These are phyloP conservation scores for Altica lythri DNA, from an alignment of 2,888 invertebrate species.

Conservation along the genomic window DNA sequence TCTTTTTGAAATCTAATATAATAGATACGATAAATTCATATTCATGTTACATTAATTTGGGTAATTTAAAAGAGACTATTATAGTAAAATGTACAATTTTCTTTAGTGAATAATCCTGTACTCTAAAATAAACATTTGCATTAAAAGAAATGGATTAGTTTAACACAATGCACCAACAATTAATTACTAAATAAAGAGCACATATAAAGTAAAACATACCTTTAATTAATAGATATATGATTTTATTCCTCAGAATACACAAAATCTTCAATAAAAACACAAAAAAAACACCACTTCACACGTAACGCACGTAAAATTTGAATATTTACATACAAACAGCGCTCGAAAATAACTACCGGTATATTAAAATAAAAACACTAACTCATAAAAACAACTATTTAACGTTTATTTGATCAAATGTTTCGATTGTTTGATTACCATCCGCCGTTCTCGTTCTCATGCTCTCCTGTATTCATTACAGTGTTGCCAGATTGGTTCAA, in stretches of 20 bases:
- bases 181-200: not conserved
- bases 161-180: not conserved
- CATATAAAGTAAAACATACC: too few species aligned
- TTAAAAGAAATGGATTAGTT: too few species aligned
- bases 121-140: too few species aligned
- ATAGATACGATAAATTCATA: too few species aligned
- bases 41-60: too few species aligned
- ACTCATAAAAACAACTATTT: not conserved
- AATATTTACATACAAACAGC: not conserved
- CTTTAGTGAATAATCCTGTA: too few species aligned
- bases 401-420: conserved; percentile 6
- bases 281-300: not conserved
- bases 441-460: conserved; percentile 5
- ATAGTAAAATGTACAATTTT: too few species aligned
- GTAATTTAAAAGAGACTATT: too few species aligned
- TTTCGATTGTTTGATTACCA: conserved; percentile 12
- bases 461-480: conserved; percentile 11
- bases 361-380: not conserved
- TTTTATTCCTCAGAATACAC: not conserved
- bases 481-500: conserved; percentile 9
- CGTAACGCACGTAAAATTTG: too few species aligned
- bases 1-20: too few species aligned
- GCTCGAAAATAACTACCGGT: not conserved
- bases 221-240: not conserved
- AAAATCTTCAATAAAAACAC: not conserved